Evolutionary conservation across 2,797 vertebrate species (phyloP).

Genomic region (Sebastes glaucus): DNA sequence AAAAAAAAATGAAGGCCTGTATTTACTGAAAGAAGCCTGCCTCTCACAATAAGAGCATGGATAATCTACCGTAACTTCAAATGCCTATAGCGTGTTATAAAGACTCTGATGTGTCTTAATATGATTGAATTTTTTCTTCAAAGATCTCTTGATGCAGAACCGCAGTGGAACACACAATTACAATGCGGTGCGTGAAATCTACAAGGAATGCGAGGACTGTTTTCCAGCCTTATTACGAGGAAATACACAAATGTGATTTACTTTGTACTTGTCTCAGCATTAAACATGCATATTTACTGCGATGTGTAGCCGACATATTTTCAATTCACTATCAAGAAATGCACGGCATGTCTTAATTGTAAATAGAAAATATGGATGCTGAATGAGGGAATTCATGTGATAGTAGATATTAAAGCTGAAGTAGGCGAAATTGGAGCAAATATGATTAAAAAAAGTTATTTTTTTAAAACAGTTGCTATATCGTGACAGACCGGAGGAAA

Average conservation of each 20-base stretch:
- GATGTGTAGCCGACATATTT: not conserved
- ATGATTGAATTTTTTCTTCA: constrained; percentile 32
- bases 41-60: constrained; percentile 7
- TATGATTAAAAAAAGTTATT: too few relatives aligned
- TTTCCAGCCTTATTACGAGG: constrained; percentile 9
- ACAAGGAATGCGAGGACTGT: not conserved
- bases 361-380: not conserved
- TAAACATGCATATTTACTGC: not conserved
- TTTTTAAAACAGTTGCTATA: too few relatives aligned
- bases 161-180: constrained; percentile 16
- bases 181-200: constrained; percentile 5
- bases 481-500: too few relatives aligned
- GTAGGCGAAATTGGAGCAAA: too few relatives aligned
- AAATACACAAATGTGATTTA: not conserved
- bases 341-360: not conserved
- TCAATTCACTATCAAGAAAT: not conserved
- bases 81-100: constrained; percentile 4
- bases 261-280: not conserved
- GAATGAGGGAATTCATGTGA: not conserved
- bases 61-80: constrained; percentile 19
- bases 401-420: not conserved
- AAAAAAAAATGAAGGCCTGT: not conserved
- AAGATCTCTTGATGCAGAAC: constrained; percentile 7
- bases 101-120: constrained; percentile 14
- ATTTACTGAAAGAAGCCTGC: not conserved